phyloP scores from a whole-genome alignment of 2,888 invertebrate species.

The Cryptophagus acutangulus region DNA sequence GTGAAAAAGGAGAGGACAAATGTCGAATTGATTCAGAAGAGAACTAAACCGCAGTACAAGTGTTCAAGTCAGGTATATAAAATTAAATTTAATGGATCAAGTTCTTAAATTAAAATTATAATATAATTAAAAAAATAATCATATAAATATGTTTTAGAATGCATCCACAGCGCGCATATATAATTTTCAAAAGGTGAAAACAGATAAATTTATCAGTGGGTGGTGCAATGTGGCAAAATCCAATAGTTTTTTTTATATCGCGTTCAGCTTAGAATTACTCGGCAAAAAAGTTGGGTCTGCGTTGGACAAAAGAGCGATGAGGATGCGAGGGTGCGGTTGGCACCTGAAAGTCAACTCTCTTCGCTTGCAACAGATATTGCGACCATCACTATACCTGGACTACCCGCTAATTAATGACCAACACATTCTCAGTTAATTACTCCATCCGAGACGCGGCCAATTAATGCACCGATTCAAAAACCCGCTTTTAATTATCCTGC shows the following conservation, averaged over 20 bases:
- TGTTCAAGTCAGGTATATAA: too few relatives aligned
- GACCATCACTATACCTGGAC: constrained; percentile 30
- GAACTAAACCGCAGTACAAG: too few relatives aligned
- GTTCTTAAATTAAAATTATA: too few relatives aligned
- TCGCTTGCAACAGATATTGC: neutral
- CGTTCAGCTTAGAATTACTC: constrained; percentile 7
- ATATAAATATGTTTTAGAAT: too few relatives aligned
- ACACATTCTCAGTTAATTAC: constrained; percentile 44
- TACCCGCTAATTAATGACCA: constrained; percentile 42
- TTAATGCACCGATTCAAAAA: constrained; percentile 44
- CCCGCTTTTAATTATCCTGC: constrained; percentile 43
- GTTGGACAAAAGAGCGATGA: constrained; percentile 1
- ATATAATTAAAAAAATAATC: too few relatives aligned
- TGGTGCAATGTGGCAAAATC: constrained; percentile 2
- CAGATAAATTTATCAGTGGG: constrained; percentile 8
- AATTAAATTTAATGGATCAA: too few relatives aligned
- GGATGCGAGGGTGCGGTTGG: constrained; percentile 18
- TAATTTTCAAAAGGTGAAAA: constrained; percentile 4
- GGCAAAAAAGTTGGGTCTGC: constrained; percentile 4
- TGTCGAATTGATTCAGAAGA: too few relatives aligned
- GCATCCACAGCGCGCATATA: too few relatives aligned
- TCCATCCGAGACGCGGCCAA: constrained; percentile 41
- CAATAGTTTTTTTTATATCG: neutral
- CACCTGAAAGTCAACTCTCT: constrained; percentile 15
- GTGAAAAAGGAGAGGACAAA: too few relatives aligned